Conservation (phyloP, 2,888 invertebrate species). For the Agonopterix subpropinquella region DNA sequence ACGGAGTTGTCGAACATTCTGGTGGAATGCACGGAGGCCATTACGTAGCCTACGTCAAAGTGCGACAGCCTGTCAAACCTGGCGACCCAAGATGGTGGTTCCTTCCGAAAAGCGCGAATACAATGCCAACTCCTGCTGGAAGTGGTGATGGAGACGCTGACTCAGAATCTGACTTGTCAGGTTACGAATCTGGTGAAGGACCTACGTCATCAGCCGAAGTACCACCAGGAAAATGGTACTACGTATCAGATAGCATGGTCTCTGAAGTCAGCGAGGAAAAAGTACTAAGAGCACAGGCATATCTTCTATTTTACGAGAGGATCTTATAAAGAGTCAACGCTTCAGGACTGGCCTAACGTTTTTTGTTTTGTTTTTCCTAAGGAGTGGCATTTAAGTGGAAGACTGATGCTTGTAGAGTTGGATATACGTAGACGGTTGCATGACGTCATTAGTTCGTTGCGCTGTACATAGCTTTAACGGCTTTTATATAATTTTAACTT, state of each 20-base stretch:
- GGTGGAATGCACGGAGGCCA: slow-evolving; percentile 90
- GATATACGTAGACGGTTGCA: slow-evolving; percentile 23
- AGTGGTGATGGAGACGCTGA: slow-evolving; percentile 61
- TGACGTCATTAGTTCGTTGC: slow-evolving; percentile 17
- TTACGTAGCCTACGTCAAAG: slow-evolving; percentile 97
- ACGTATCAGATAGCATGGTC: slow-evolving; percentile 93
- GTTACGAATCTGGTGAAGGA: slow-evolving; percentile 72
- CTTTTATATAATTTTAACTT: slow-evolving; percentile 5
- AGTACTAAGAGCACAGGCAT: slow-evolving; percentile 92
- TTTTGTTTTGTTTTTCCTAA: slow-evolving; percentile 9
- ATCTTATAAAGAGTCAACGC: slow-evolving; percentile 76
- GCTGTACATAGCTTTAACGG: slow-evolving; percentile 48
- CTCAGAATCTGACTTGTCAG: slow-evolving; percentile 74
- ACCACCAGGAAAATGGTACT: slow-evolving; percentile 92
- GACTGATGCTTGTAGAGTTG: slow-evolving; percentile 42
- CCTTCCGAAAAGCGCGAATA: slow-evolving; percentile 77
- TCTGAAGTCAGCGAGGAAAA: slow-evolving; percentile 85
- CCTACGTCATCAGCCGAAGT: slow-evolving; percentile 40
- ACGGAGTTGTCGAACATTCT: slow-evolving; percentile 96
- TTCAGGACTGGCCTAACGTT: slow-evolving; percentile 24
- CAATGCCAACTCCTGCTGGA: slow-evolving; percentile 57
- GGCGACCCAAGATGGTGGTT: slow-evolving; percentile 85
- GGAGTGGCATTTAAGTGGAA: slow-evolving; percentile 59
- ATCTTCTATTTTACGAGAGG: slow-evolving; percentile 97
- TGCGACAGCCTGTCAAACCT: slow-evolving; percentile 77